Base-by-base conservation (phyloP, 2,113 vertebrate genomes). In the Sinocyclocheilus rhinocerous region DNA sequence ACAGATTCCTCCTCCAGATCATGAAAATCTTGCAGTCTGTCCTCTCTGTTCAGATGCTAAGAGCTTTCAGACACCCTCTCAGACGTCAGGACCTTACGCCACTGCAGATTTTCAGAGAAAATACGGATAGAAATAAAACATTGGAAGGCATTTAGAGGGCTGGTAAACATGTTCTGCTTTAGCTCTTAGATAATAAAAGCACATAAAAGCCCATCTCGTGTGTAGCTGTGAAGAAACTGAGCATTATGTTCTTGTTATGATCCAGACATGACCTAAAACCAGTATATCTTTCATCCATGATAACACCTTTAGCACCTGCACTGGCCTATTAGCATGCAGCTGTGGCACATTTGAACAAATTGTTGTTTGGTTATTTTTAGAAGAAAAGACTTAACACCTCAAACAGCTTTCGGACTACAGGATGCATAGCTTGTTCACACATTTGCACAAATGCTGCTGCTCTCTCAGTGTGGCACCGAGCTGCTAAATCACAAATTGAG, bases 1-100 rank as follows among this genome's bases (percentile, higher is more conserved):
- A 57, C 67, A 45, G 39, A 89, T 63, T 75, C 11, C 45, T 39
- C 24, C 18, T 48, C 50, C 73, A 77, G 70, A 77, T 69, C 24
- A 22, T 81, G 12, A 78, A 8, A 55, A 26, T 76, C 22, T 57
- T 55, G 39, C 4, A 18, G 10, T 80, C 33, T 80, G 11, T 72
- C 22, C 36, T 59, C 65, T 85, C 61, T 85, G 61, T 50, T 70
- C 72, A 75, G 59, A 76, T 48, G 29, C 57, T 78, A 72, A 86
- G 81, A 70, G 20, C n/a, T 76, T 79, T 72, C 33, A 72, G 33
- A 9, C 33, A 2, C 8, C 33, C 69, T 81, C 57, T 70, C 45
- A 22, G 24, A 69, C 20, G 24, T 82, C 80, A 59, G 57, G 20
- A 59, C 8, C 57, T 59, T n/a, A 50, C 4, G 15, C 39, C n/a